Percentiles rank a stretch among this genome's conserved stretches.
Conservation (phyloP, 1,140 invertebrate genomes). For the Drosophila repletoides region DNA sequence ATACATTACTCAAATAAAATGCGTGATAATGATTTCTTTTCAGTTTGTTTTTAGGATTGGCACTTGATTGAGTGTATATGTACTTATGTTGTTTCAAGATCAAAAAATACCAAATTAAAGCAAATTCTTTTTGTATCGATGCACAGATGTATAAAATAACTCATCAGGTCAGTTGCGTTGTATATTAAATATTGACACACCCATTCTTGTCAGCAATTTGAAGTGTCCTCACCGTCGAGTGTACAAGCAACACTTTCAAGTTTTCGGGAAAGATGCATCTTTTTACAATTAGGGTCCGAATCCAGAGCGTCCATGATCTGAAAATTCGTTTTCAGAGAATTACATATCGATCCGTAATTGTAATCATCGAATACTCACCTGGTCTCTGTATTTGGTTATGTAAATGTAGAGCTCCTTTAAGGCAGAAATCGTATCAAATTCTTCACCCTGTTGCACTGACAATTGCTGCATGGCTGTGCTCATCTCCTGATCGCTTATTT, state of each 20-base stretch:
- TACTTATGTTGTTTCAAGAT: too few relatives aligned
- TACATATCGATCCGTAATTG: background rate
- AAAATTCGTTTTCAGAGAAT: background rate
- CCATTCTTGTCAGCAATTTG: constrained; percentile 77
- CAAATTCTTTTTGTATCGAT: too few relatives aligned
- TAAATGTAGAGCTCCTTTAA: constrained; percentile 97
- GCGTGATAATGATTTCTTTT: too few relatives aligned
- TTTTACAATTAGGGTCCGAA: constrained; percentile 90
- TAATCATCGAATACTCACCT: constrained; percentile 84
- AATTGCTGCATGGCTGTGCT: constrained; percentile 95
- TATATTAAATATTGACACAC: background rate
- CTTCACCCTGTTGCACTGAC: constrained; percentile 92
- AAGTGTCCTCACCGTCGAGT: constrained; percentile 88
- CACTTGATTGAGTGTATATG: background rate
- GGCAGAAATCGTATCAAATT: constrained; percentile 95
- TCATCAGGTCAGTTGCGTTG: background rate
- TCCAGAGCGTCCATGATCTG: constrained; percentile 90
- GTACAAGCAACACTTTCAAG: constrained; percentile 95
- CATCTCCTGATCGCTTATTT: constrained; percentile 96
- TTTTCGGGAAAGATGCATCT: constrained; percentile 93
- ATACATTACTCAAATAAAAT: too few relatives aligned
- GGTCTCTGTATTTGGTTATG: constrained; percentile 95
- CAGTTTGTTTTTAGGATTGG: background rate
- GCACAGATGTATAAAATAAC: background rate
- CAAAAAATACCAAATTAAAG: too few relatives aligned